Conservation (phyloP, 2,113 vertebrate species). For the Daboia siamensis region DNA sequence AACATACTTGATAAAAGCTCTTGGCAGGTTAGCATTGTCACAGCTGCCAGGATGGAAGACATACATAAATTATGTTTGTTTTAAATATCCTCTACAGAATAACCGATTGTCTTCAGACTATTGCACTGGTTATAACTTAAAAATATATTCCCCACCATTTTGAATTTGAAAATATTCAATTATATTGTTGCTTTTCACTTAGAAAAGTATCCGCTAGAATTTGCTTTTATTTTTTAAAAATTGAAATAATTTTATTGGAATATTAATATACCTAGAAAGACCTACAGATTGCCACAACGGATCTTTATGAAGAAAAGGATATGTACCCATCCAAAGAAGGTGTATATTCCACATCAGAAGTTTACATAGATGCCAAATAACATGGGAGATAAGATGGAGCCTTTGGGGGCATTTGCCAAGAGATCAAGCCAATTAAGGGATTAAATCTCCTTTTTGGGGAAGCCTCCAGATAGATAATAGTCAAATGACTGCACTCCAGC, state of each 20-base stretch:
- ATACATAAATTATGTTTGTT: slow-evolving; percentile 70
- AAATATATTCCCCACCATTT: slow-evolving; percentile 44
- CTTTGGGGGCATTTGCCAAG: neutral
- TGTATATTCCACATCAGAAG: neutral
- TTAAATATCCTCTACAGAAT: slow-evolving; percentile 55
- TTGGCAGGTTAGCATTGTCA: slow-evolving; percentile 82
- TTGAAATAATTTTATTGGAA: slow-evolving; percentile 18
- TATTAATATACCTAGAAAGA: neutral
- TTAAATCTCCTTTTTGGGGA: neutral
- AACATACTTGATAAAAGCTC: slow-evolving; percentile 87
- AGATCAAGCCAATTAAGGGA: neutral
- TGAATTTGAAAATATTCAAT: slow-evolving; percentile 38
- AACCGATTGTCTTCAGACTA: slow-evolving; percentile 57
- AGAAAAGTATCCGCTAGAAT: slow-evolving; percentile 30
- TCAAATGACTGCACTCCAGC: neutral
- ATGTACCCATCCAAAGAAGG: neutral
- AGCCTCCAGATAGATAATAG: neutral
- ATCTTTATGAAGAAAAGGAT: neutral
- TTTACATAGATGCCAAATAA: neutral
- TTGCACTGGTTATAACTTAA: slow-evolving; percentile 57
- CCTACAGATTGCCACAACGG: neutral
- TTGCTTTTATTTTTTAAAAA: slow-evolving; percentile 13
- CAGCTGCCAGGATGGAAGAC: slow-evolving; percentile 77
- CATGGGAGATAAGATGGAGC: neutral
- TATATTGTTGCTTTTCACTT: slow-evolving; percentile 35